phyloP scores from a whole-genome alignment of 2,113 vertebrate genomes.

The Mesembrinibis cayennensis region DNA sequence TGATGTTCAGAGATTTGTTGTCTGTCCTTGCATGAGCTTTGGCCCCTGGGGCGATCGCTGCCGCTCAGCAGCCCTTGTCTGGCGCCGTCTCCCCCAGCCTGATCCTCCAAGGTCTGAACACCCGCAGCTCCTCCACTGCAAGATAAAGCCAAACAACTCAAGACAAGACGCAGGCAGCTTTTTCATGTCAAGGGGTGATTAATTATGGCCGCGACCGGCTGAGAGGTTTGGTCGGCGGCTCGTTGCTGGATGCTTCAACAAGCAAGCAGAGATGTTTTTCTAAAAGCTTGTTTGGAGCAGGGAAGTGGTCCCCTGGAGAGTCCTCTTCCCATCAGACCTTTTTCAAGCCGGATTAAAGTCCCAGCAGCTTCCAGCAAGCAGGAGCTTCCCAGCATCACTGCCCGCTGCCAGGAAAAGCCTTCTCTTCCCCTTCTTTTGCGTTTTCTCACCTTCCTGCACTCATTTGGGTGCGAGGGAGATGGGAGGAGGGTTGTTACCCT shows the following conservation, averaged over 20 bases:
- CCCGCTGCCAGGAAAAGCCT: background rate
- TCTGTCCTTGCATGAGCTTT: background rate
- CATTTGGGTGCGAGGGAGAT: accelerated
- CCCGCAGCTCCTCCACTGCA: accelerated
- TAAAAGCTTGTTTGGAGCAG: background rate
- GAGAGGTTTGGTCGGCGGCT: background rate
- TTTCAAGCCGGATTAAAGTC: background rate
- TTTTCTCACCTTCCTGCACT: background rate
- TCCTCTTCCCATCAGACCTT: background rate
- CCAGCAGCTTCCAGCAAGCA: background rate
- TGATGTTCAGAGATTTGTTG: background rate
- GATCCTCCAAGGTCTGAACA: background rate
- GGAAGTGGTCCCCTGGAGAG: background rate
- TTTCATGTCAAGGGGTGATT: background rate
- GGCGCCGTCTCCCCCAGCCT: accelerated
- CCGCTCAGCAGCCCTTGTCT: background rate
- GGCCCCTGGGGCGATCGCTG: accelerated
- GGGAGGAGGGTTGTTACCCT: background rate
- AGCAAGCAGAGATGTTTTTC: background rate
- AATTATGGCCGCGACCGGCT: accelerated
- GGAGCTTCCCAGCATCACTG: background rate
- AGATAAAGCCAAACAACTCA: background rate
- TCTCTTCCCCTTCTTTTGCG: background rate
- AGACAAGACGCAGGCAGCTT: background rate
- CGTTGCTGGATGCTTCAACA: background rate